Evolutionary conservation across 2,888 invertebrate genomes (phyloP).

Genomic region (Ophioninae sp.): DNA sequence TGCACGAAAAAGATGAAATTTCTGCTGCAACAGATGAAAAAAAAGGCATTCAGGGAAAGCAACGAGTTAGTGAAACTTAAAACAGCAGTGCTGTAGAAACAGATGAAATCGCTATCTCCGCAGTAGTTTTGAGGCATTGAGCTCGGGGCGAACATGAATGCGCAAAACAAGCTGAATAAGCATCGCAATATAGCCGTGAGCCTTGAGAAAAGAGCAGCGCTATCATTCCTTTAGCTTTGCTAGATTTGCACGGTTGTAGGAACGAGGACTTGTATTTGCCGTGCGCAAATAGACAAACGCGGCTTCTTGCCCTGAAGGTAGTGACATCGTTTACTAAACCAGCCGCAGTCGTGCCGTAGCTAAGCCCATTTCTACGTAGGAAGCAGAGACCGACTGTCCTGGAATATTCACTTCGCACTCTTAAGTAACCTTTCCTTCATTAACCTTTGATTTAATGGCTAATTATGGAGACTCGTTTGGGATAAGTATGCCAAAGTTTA

Average conservation of each 20-base stretch:
- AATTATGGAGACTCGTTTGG: constrained; percentile 9
- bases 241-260: constrained; percentile 40
- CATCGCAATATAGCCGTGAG: constrained; percentile 39
- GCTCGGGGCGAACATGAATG: constrained; percentile 36
- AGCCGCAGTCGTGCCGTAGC: constrained; percentile 36
- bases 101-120: constrained; percentile 4
- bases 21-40: constrained; percentile 32
- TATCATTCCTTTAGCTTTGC: constrained; percentile 8
- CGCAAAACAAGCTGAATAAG: constrained; percentile 55
- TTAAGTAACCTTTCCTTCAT: constrained; percentile 22
- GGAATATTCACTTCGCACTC: constrained; percentile 18
- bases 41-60: not conserved
- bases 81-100: constrained; percentile 16
- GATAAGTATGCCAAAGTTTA: not conserved
- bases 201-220: constrained; percentile 55
- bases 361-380: constrained; percentile 23
- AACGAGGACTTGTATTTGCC: constrained; percentile 57
- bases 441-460: constrained; percentile 4
- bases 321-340: constrained; percentile 50
- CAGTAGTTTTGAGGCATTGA: constrained; percentile 12
- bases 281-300: constrained; percentile 56
- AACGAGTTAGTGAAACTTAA: not conserved
- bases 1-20: constrained; percentile 36
- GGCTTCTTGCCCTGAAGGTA: constrained; percentile 29
- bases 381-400: constrained; percentile 23